phyloP scores from a whole-genome alignment of 2,888 invertebrate species.

The Drosophila parthenogenetica region DNA sequence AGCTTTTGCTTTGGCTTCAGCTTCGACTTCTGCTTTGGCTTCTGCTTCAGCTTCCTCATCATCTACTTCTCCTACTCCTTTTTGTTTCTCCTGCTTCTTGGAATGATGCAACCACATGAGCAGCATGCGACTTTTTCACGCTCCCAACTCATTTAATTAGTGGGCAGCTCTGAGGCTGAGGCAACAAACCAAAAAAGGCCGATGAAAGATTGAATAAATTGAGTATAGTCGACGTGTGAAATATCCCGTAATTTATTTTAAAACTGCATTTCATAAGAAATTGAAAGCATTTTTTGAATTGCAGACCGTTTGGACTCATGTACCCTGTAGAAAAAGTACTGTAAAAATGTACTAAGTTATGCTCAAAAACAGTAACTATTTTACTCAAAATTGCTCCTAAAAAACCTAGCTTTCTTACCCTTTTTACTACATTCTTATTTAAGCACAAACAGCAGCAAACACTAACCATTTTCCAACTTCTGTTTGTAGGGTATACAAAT shows the following conservation, averaged over 20 bases:
- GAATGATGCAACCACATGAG: constrained; percentile 68
- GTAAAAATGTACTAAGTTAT: no score
- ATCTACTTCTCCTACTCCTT: neutral
- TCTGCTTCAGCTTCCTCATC: neutral
- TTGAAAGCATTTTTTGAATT: no score
- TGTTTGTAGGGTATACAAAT: constrained; percentile 25
- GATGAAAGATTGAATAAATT: neutral
- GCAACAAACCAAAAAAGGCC: constrained; percentile 22
- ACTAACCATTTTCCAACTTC: neutral
- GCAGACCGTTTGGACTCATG: no score
- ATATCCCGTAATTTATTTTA: neutral
- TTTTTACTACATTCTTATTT: no score
- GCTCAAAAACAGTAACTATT: no score
- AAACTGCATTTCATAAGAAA: neutral
- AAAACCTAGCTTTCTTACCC: no score
- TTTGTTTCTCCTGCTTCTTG: constrained; percentile 5
- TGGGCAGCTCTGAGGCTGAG: constrained; percentile 31
- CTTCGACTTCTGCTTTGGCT: neutral
- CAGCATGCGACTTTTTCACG: constrained; percentile 75
- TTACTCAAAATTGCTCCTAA: no score
- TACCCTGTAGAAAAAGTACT: neutral
- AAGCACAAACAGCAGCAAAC: no score
- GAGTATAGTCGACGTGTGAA: neutral
- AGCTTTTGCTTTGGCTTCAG: neutral
- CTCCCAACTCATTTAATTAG: constrained; percentile 71